Percentiles rank a stretch among this genome's conserved stretches.
phyloP scores from a whole-genome alignment of 2,113 vertebrate species.

The Mesoclemmys tuberculata region DNA sequence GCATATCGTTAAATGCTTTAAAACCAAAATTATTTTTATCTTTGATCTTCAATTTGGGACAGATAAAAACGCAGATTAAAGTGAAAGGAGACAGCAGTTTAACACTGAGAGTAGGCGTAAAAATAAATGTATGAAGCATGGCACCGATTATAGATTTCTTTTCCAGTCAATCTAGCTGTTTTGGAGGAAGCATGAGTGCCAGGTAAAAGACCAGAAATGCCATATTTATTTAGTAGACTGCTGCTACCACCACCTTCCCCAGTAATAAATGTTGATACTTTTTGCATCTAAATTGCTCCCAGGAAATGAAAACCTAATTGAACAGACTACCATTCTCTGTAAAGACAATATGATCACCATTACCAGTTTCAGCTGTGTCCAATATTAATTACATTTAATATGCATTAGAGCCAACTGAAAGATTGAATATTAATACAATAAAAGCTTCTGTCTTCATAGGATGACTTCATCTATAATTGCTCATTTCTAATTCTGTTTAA shows the following conservation, averaged over 20 bases:
- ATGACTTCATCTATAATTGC: background rate
- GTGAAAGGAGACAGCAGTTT: background rate
- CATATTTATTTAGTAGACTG: background rate
- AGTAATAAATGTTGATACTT: background rate
- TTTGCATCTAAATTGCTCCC: constrained; percentile 5
- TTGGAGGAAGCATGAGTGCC: background rate
- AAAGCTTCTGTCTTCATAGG: background rate
- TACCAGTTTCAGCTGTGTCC: background rate
- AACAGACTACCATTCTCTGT: background rate
- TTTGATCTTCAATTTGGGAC: background rate
- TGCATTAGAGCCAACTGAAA: background rate
- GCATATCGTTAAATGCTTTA: background rate
- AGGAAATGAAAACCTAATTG: constrained; percentile 6
- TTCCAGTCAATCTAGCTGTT: background rate
- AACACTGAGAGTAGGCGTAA: background rate
- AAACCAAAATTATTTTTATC: background rate
- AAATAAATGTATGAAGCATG: background rate
- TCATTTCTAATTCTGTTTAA: background rate
- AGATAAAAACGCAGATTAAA: background rate
- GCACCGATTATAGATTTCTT: background rate
- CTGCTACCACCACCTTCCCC: background rate
- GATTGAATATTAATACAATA: background rate
- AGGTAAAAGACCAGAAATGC: background rate
- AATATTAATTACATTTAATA: background rate
- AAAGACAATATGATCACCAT: background rate